phyloP scores from a whole-genome alignment of 92 coral and sea anemone species.

The Pocillopora grandis region DNA sequence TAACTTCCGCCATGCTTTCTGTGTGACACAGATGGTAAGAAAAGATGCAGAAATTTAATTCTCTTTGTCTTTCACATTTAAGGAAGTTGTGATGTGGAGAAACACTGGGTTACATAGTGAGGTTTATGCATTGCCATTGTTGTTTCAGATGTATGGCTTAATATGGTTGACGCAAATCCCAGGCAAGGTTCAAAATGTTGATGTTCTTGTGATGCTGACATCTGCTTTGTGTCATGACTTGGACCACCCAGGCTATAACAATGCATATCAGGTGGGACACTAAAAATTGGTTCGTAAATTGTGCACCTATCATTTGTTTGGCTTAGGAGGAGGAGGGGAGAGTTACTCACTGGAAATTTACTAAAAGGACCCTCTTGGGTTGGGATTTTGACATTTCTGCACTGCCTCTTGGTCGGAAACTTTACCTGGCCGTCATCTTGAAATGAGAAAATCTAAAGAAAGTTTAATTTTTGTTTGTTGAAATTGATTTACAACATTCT shows the following conservation, averaged over 20 bases:
- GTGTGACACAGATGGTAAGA: conserved; percentile 92
- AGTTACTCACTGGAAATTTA: too few species aligned
- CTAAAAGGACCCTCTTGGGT: too few species aligned
- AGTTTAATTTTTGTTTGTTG: too few species aligned
- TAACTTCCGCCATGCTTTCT: conserved; percentile 89
- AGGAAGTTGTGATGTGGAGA: neutral
- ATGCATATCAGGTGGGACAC: conserved; percentile 77
- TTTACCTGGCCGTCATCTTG: too few species aligned
- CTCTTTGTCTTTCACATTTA: neutral
- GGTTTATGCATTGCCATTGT: neutral
- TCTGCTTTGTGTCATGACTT: conserved; percentile 87
- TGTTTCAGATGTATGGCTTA: conserved; percentile 79
- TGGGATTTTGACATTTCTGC: too few species aligned
- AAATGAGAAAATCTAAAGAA: too few species aligned
- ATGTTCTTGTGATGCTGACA: conserved; percentile 76
- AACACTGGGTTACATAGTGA: neutral
- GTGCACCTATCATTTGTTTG: too few species aligned
- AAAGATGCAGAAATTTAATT: neutral
- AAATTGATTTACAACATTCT: too few species aligned
- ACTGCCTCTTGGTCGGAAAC: too few species aligned
- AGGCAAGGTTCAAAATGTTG: conserved; percentile 60
- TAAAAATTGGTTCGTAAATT: too few species aligned
- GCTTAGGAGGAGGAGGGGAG: too few species aligned
- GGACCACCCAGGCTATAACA: conserved; percentile 89
- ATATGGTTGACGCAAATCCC: conserved; percentile 82